Conservation (phyloP, 64 coral and sea anemone genomes). For the Stichodactyla mertensii region DNA sequence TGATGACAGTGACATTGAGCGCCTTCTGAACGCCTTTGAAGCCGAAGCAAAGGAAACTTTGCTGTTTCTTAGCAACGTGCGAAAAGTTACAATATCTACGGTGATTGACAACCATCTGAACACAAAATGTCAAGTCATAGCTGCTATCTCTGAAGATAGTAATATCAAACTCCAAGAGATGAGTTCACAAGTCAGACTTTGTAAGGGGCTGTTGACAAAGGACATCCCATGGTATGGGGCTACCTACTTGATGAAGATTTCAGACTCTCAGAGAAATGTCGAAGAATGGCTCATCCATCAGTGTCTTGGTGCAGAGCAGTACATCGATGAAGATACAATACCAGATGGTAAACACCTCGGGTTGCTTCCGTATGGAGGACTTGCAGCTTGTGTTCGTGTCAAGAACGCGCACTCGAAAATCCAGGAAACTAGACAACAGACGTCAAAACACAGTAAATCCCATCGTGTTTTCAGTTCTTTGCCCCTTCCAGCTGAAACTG, state of each 20-base stretch:
- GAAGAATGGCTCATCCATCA: conserved; percentile 91
- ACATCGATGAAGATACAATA: conserved; percentile 30
- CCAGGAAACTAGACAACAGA: not conserved
- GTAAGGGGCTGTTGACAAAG: conserved; percentile 37
- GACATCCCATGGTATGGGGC: conserved; percentile 74
- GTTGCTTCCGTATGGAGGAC: conserved; percentile 58
- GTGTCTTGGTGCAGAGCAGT: conserved; percentile 58
- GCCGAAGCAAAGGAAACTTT: conserved; percentile 69
- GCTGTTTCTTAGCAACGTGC: conserved; percentile 75
- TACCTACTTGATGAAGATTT: conserved; percentile 55
- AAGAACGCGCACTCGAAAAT: conserved; percentile 10
- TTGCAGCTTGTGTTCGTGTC: conserved; percentile 49
- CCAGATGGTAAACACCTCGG: conserved; percentile 51
- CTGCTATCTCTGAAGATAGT: conserved; percentile 34
- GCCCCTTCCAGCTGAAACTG: conserved; percentile 75
- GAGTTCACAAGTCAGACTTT: conserved; percentile 31
- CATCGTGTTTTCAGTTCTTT: conserved; percentile 68
- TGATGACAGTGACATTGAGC: conserved; percentile 38
- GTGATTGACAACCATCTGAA: conserved; percentile 69
- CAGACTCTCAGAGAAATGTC: conserved; percentile 50
- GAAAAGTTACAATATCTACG: conserved; percentile 66
- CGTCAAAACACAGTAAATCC: conserved; percentile 16
- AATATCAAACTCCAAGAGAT: conserved; percentile 46
- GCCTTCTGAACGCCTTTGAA: conserved; percentile 64
- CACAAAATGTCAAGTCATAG: conserved; percentile 60